phyloP scores from a whole-genome alignment of 2,113 vertebrate species.

The Megaceryle maxima region DNA sequence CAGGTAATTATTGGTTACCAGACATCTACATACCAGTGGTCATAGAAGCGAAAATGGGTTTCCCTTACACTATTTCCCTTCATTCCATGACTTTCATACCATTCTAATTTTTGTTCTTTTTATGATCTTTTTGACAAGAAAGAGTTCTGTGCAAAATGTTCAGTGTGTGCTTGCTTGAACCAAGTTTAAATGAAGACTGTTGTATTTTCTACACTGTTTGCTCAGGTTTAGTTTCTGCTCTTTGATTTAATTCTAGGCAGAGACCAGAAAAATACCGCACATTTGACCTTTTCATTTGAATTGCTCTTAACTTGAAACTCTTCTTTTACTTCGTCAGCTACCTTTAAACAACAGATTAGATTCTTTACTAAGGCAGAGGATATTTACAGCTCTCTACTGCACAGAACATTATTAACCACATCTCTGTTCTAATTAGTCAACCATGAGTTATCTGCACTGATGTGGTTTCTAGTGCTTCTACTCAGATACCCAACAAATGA shows the following conservation, averaged over 20 bases:
- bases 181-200: neutral
- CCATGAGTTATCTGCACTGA: neutral
- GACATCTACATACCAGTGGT: neutral
- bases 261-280: constrained; percentile 26
- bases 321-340: constrained; percentile 13
- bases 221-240: constrained; percentile 13
- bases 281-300: constrained; percentile 53
- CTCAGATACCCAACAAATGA: neutral
- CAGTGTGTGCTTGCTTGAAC: neutral
- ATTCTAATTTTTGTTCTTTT: constrained; percentile 17
- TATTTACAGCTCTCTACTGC: neutral
- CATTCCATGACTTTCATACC: neutral
- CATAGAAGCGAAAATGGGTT: neutral
- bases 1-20: constrained; percentile 17
- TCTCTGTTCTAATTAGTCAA: neutral
- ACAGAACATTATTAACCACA: neutral
- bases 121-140: neutral
- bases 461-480: neutral
- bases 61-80: constrained; percentile 6
- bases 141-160: constrained; percentile 13
- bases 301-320: neutral
- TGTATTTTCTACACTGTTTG: constrained; percentile 8
- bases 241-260: constrained; percentile 13
- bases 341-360: constrained; percentile 12
- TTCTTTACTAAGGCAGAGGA: neutral